Evolutionary conservation across 2,797 vertebrate genomes (phyloP), one percentile per base, ranked within the genome.

Genomic region (Megaceryle alcyon): DNA sequence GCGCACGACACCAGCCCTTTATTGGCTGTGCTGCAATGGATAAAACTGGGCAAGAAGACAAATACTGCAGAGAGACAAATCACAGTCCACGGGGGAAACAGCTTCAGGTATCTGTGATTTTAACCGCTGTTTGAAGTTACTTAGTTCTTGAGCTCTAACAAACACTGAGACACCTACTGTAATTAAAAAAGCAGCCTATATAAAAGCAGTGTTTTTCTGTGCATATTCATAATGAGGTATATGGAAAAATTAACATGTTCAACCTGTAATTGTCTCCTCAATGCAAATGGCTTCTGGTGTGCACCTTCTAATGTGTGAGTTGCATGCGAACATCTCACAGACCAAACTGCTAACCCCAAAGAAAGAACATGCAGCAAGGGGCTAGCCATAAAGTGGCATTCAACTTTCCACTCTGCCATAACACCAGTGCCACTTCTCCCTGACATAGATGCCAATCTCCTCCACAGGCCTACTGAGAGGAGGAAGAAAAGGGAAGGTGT

Each of bases 321-420:
- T 72, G 14, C 49, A 94, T 46, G 86, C 57, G 90, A 94, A 95
- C 48, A 54, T 43, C 46, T 53, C 86, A 46, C 53, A 28, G 41
- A 82, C 51, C 86, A 71, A 96, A 84, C 25, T 63, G 92, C 79
- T 90, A 89, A 95, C 39, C 68, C 46, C 46, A 37, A 48, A 51
- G 3, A 17, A 84, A 66, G 63, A 75, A 57, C 26, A 43, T 1
- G 10, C 51, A 82, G 31, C 37, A 46, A 53, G 44, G 46, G 64
- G 28, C 28, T 3, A 57, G 14, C 12, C 2, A 1, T 43, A 70
- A 35, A 8, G 56, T 11, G 9, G 23, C 17, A 72, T 39, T 90
- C 59, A 59, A 63, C 35, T 70, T 64, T 59, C 33, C 71, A 35
- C 17, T 61, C 41, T 53, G 23, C 20, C 2, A 0, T 12, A 35